These are phyloP conservation scores for Cephus rjabovi DNA, from an alignment of 2,888 invertebrate species.

Conservation along the genomic window DNA sequence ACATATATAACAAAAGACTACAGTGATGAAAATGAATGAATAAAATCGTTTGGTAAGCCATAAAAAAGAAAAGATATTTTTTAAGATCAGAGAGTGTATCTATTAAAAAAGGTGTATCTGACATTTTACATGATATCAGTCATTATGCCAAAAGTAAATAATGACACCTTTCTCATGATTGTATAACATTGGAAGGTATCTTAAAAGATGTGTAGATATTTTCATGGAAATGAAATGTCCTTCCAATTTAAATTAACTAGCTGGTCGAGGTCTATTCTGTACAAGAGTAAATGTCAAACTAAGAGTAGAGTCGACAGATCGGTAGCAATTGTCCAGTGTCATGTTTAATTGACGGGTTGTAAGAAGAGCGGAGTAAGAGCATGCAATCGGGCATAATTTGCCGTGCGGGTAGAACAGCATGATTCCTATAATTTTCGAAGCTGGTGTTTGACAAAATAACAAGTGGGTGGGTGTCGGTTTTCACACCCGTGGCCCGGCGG, in stretches of 20 bases:
- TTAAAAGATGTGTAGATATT: neutral
- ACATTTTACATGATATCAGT: too few species aligned
- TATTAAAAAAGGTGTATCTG: too few species aligned
- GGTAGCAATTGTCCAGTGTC: constrained; percentile 40
- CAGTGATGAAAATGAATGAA: too few species aligned
- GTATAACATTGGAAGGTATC: too few species aligned
- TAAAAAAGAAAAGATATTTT: too few species aligned
- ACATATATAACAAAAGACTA: too few species aligned
- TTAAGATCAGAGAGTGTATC: too few species aligned
- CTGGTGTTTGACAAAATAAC: constrained; percentile 63
- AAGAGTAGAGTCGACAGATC: neutral
- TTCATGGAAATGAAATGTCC: neutral
- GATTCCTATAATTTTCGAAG: constrained; percentile 58
- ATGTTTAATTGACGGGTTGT: constrained; percentile 47
- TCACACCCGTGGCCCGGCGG: constrained; percentile 64
- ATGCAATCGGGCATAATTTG: constrained; percentile 49
- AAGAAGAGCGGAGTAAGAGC: constrained; percentile 39
- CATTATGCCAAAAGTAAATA: too few species aligned
- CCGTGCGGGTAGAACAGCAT: constrained; percentile 26
- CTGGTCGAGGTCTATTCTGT: neutral
- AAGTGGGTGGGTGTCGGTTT: constrained; percentile 66
- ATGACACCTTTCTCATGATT: too few species aligned
- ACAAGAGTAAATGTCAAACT: neutral
- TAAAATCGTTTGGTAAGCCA: too few species aligned
- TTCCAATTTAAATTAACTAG: neutral